Base-by-base conservation (phyloP, 2,888 invertebrate species). In the Homarus gammarus region DNA sequence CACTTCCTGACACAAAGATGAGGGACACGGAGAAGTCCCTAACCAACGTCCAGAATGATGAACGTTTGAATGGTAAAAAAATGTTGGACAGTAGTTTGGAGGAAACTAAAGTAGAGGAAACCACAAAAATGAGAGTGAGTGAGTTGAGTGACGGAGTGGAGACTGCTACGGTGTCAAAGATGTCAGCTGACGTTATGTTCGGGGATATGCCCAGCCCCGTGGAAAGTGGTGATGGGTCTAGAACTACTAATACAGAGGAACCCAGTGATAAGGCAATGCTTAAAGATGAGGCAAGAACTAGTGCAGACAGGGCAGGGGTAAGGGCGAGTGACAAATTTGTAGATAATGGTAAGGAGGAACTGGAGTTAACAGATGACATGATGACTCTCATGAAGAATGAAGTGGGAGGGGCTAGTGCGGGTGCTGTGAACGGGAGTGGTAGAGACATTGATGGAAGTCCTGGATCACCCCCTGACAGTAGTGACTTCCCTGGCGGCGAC, bases 381-480 rank as follows among this genome's bases (percentile, higher is more conserved):
- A 85, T 73, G 85, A 68, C 44, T 68, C 38, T 77, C 40, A 85
- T 77, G 85, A 85, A 85, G 44, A 77, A 84, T 6, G 27, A 49
- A 70, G n/a, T 68, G 40, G 8, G 22, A 15, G 56, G 10, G 15
- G 22, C 12, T 36, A 51, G 18, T 22, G 15, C 18, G 12, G 56
- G 31, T 33, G 18, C 31, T 2, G 22, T 10, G 2, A 10, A 5
- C 10, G 31, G 27, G 12, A 27, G 33, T 27, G 44, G 12, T n/a
- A 44, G 6, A 6, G 22, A 64, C 27, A n/a, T 22, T 12, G 3
- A 3, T 15, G 56, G 56, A 56, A 56, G 18, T 22, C 56, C 56
- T 22, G 44, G 10, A 22, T 27, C 51, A 33, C 78, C 78, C 0
- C n/a, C 1, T 12, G 18, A 8, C 5, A 72, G 22, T 33, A 27